Base-by-base conservation (phyloP, 2,113 vertebrate species). In the Archocentrus centrarchus region DNA sequence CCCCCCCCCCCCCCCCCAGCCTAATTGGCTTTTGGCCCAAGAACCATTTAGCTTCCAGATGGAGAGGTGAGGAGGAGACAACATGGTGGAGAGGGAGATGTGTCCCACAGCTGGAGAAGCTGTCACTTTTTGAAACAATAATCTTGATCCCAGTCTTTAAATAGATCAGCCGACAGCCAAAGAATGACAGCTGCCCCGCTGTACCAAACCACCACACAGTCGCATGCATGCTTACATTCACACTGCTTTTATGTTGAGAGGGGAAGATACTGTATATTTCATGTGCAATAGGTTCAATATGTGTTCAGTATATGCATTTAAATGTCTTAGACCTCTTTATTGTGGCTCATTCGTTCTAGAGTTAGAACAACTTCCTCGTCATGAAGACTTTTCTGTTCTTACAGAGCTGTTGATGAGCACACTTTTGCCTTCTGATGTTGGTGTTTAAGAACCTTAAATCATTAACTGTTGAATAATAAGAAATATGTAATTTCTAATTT, bases 111-210 rank as follows among this genome's bases (percentile, higher is more conserved):
- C 61, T 39, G n/a, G 1, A 64, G 32, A 86, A 55, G 15, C 24
- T 63, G 73, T 60, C 66, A 73, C 24, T 55, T 55, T n/a, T 55
- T 35, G 22, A 32, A 58, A 88, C 41, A 30, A 47, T 14, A 37
- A 90, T 85, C 59, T 59, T 59, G 27, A 68, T 78, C 61, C 57
- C 27, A 32, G 27, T 53, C 47, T 47, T 73, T 53, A 73, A 32
- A 73, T 73, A 0, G 0, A 73, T 73, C 27, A 70, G 66, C 15
- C 15, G 20, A 50, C 41, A 50, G 44, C 0, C 66, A 73, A 53
- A 73, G 66, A 53, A 73, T 53, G 66, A 73, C 66, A 73, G 66
- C 47, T 73, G 66, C 66, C 20, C 27, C 0, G 20, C 44, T 73
- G 6, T 32, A 32, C 66, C 30, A 0, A 47, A 32, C 18, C 17